These are phyloP conservation scores for Adela reaumurella DNA, from an alignment of 2,888 invertebrate genomes.

Conservation along the genomic window DNA sequence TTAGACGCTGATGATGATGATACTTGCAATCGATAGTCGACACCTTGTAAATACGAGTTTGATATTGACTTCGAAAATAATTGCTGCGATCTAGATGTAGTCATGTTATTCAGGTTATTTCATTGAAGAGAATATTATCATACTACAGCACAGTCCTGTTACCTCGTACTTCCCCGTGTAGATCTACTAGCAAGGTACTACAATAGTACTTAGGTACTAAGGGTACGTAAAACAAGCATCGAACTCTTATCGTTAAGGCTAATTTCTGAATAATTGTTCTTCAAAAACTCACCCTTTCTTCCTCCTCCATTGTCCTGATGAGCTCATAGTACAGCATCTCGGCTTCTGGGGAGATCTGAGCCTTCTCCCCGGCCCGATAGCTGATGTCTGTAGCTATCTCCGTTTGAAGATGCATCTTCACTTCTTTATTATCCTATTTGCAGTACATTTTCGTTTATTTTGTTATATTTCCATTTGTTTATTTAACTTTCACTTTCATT, in stretches of 20 bases:
- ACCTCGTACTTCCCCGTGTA: too few species aligned
- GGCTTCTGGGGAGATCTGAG: slow-evolving; percentile 47
- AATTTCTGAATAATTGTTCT: background rate
- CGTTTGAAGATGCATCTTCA: slow-evolving; percentile 44
- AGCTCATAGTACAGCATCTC: slow-evolving; percentile 52
- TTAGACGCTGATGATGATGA: too few species aligned
- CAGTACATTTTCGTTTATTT: slow-evolving; percentile 38
- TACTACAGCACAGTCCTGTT: too few species aligned
- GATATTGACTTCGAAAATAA: too few species aligned
- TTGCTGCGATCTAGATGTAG: too few species aligned
- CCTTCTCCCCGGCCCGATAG: slow-evolving; percentile 35
- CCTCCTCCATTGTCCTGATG: slow-evolving; percentile 44
- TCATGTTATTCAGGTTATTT: too few species aligned
- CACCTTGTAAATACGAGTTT: too few species aligned
- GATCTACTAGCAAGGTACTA: too few species aligned
- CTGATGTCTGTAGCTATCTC: slow-evolving; percentile 39
- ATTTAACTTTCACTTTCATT: background rate
- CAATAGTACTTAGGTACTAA: too few species aligned
- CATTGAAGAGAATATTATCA: too few species aligned
- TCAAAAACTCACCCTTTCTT: slow-evolving; percentile 43
- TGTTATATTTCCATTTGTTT: slow-evolving; percentile 4
- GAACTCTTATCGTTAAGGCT: background rate
- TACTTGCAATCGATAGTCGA: too few species aligned
- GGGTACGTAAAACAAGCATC: too few species aligned
- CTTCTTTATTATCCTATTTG: slow-evolving; percentile 13